phyloP scores from a whole-genome alignment of 2,113 vertebrate genomes.

The Xenopus borealis region DNA sequence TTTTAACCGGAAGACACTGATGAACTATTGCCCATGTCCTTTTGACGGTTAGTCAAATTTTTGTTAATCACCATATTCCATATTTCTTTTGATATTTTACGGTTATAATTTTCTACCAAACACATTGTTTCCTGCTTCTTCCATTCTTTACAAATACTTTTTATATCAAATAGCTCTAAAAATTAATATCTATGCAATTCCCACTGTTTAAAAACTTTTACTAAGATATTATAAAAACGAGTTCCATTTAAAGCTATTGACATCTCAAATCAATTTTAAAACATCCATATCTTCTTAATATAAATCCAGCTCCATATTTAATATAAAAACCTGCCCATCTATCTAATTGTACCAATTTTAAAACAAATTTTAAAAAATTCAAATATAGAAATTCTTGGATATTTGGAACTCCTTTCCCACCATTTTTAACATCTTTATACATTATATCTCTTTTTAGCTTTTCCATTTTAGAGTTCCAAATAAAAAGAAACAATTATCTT shows the following conservation, averaged over 20 bases:
- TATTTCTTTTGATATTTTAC: background rate
- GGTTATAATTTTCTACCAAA: background rate
- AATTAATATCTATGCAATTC: background rate
- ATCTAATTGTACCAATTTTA: background rate
- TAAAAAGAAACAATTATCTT: background rate
- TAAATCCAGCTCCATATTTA: background rate
- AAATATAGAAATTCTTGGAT: background rate
- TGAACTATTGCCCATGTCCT: background rate
- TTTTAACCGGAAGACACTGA: background rate
- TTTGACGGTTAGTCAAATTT: background rate
- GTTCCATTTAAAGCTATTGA: background rate
- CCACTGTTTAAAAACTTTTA: background rate
- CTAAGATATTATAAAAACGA: background rate
- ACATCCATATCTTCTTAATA: background rate
- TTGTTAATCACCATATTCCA: background rate
- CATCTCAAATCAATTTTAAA: background rate
- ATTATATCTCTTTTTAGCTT: background rate
- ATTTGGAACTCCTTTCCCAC: background rate
- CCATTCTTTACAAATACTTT: background rate
- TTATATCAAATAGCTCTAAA: too few relatives aligned
- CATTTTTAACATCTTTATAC: background rate
- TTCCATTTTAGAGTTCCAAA: constrained; percentile 7
- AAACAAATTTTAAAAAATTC: background rate
- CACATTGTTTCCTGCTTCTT: background rate
- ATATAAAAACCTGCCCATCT: too few relatives aligned